phyloP scores from a whole-genome alignment of 2,888 invertebrate species.

The Macaria liturata region DNA sequence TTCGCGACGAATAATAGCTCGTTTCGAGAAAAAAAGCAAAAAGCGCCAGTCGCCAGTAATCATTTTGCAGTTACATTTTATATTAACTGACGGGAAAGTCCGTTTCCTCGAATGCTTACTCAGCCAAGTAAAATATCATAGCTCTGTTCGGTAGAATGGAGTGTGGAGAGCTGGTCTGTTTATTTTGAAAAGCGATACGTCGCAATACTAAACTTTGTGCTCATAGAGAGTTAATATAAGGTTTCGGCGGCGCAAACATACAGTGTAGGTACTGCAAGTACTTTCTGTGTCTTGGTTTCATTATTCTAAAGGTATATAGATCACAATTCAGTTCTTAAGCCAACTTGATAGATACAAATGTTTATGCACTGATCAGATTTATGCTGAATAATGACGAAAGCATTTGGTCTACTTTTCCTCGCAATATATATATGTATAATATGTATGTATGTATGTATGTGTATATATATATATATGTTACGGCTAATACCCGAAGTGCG shows the following conservation, averaged over 20 bases:
- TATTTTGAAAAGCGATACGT: conserved; percentile 5
- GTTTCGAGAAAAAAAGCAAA: conserved; percentile 41
- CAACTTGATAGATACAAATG: no score
- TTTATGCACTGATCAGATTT: no score
- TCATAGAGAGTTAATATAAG: neutral
- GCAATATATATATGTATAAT: no score
- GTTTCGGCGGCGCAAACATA: neutral
- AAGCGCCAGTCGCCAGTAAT: conserved; percentile 12
- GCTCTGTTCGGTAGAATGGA: neutral
- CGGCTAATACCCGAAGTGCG: no score
- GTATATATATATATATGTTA: no score
- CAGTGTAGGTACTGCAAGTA: no score
- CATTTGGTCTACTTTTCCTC: no score
- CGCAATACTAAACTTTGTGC: neutral
- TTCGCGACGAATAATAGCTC: conserved; percentile 38
- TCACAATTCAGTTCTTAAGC: no score
- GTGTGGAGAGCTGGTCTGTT: conserved; percentile 2
- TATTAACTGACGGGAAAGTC: conserved; percentile 14
- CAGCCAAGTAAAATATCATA: conserved; percentile 9
- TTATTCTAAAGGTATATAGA: no score
- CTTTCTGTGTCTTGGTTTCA: no score
- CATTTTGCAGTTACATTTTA: conserved; percentile 20
- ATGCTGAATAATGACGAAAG: no score
- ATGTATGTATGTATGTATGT: no score
- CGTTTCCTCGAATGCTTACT: conserved; percentile 9